Conservation (phyloP, 2,888 invertebrate genomes). For the Tanaodytes sp. region DNA sequence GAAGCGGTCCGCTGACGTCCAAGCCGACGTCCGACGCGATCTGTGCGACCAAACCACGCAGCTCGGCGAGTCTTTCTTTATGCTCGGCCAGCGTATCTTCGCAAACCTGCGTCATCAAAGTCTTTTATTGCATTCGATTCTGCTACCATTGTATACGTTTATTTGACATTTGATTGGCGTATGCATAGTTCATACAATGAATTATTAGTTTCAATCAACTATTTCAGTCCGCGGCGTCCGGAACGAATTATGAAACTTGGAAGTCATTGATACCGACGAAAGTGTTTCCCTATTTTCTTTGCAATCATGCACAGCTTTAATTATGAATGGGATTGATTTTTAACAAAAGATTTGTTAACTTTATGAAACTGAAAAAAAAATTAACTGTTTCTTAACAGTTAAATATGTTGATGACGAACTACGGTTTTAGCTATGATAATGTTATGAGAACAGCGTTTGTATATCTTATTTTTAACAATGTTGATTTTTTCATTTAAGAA, state of each 20-base stretch:
- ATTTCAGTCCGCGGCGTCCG: neutral
- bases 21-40: slow-evolving; percentile 86
- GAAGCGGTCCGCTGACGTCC: slow-evolving; percentile 80
- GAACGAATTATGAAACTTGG: slow-evolving; percentile 2
- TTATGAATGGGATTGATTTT: too few relatives aligned
- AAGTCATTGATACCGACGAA: neutral
- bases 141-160: neutral
- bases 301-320: too few relatives aligned
- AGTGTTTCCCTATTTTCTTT: too few relatives aligned
- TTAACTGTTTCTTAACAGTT: too few relatives aligned
- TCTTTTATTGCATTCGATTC: slow-evolving; percentile 12
- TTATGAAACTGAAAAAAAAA: too few relatives aligned
- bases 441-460: too few relatives aligned
- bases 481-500: slow-evolving; percentile 5
- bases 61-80: slow-evolving; percentile 79
- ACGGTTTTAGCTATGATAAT: too few relatives aligned
- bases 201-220: slow-evolving; percentile 20
- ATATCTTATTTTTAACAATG: too few relatives aligned
- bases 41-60: slow-evolving; percentile 83
- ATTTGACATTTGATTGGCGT: slow-evolving; percentile 13
- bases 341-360: too few relatives aligned
- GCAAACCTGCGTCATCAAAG: slow-evolving; percentile 77
- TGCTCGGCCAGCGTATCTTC: slow-evolving; percentile 83
- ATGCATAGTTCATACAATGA: slow-evolving; percentile 19
- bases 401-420: too few relatives aligned